phyloP scores from a whole-genome alignment of 1,140 invertebrate genomes.

The Heliconius hewitsoni region DNA sequence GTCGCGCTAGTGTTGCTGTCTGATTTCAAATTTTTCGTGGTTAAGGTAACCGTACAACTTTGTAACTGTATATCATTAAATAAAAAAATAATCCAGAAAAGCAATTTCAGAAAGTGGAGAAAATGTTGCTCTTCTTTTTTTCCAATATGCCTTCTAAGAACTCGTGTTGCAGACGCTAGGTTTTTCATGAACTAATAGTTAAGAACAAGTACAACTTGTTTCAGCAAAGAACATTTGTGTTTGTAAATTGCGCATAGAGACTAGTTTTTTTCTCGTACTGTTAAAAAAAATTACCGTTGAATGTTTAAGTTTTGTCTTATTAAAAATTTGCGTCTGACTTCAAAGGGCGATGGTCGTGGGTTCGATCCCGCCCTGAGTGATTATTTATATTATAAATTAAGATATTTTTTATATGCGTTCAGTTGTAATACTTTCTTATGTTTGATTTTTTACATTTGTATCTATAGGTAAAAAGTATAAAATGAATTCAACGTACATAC shows the following conservation, averaged over 20 bases:
- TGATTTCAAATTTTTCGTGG: too few relatives aligned
- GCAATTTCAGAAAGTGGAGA: neutral
- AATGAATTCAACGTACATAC: too few relatives aligned
- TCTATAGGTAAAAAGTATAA: too few relatives aligned
- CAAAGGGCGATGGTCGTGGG: too few relatives aligned
- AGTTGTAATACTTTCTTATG: too few relatives aligned
- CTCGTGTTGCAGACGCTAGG: conserved; percentile 9
- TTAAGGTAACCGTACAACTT: neutral
- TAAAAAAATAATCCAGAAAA: neutral
- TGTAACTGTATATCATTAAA: neutral
- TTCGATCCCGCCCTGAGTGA: too few relatives aligned
- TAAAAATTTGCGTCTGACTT: neutral
- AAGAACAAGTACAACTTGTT: conserved; percentile 18
- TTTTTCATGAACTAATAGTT: conserved; percentile 33
- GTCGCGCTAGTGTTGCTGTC: too few relatives aligned
- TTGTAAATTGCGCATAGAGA: conserved; percentile 15
- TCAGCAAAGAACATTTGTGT: neutral
- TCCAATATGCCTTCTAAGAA: conserved; percentile 16
- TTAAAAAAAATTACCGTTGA: too few relatives aligned
- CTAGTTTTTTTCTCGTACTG: neutral
- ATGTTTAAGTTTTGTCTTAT: neutral
- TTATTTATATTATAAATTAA: too few relatives aligned
- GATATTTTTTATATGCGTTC: too few relatives aligned
- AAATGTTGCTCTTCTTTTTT: neutral
- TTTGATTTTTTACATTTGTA: too few relatives aligned